Conservation (phyloP, 2,888 invertebrate species). For the Ephialtes manifestator region DNA sequence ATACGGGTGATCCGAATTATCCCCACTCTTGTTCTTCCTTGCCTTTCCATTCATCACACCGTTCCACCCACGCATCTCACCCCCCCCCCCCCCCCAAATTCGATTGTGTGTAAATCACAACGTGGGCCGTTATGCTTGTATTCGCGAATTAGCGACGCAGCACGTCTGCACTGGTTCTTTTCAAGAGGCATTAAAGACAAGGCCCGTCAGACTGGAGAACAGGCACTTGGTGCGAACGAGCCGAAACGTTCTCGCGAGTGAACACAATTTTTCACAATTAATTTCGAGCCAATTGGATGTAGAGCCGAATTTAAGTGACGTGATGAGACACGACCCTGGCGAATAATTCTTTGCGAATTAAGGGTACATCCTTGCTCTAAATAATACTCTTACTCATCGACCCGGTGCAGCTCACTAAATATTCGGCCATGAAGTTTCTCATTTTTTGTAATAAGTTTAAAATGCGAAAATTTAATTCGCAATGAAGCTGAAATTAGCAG, state of each 20-base stretch:
- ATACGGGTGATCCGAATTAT: conserved; percentile 4
- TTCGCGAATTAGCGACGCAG: conserved; percentile 45
- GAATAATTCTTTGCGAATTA: conserved; percentile 49
- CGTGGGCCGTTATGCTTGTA: conserved; percentile 55
- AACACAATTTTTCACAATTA: conserved; percentile 53
- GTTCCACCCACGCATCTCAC: conserved; percentile 57
- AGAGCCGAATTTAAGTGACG: conserved; percentile 50
- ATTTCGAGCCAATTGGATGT: conserved; percentile 58
- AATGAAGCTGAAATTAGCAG: too few relatives aligned
- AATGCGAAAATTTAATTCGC: too few relatives aligned
- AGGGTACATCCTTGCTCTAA: conserved; percentile 56
- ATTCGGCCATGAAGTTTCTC: neutral
- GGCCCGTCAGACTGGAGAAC: neutral
- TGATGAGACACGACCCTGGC: conserved; percentile 40
- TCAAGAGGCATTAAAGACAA: conserved; percentile 6
- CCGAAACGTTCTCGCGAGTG: conserved; percentile 14
- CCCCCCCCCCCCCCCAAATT: conserved; percentile 39
- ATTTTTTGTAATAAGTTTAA: neutral
- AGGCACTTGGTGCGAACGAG: conserved; percentile 14
- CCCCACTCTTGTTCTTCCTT: neutral
- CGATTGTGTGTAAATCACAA: conserved; percentile 67
- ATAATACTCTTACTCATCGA: conserved; percentile 22
- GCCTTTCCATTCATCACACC: conserved; percentile 39
- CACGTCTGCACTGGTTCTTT: conserved; percentile 14
- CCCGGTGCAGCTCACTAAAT: neutral